A percentile compares a stretch with the other conserved stretches of the same genome.
Conservation (phyloP, 1,140 invertebrate genomes). For the Microplitis mediator region DNA sequence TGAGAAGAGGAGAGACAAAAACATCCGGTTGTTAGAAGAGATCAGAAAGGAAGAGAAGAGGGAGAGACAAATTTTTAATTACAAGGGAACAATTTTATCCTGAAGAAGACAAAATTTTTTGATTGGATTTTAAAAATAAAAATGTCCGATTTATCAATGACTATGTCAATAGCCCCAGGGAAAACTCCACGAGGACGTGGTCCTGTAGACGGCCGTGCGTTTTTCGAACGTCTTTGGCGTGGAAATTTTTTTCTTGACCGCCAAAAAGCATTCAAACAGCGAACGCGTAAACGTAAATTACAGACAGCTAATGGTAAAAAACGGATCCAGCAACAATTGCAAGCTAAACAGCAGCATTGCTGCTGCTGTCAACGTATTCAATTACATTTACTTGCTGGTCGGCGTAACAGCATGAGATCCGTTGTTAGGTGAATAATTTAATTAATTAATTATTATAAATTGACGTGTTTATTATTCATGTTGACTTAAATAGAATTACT, state of each 20-base stretch:
- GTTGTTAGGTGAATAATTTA: conserved; percentile 54
- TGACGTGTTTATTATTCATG: background rate
- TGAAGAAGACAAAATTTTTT: background rate
- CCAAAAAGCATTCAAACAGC: conserved; percentile 47
- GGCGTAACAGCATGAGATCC: conserved; percentile 52
- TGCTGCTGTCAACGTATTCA: conserved; percentile 58
- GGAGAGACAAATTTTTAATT: background rate
- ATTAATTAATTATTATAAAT: background rate
- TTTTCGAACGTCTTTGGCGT: conserved; percentile 56
- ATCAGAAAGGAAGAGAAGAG: background rate
- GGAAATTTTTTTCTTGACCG: conserved; percentile 56
- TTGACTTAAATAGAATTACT: background rate
- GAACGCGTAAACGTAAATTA: conserved; percentile 50
- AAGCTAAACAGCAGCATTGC: conserved; percentile 42
- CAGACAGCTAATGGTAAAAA: conserved; percentile 38
- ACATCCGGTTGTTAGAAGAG: too few relatives aligned
- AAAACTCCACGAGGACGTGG: conserved; percentile 54
- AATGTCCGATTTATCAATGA: conserved; percentile 38
- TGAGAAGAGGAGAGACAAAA: too few relatives aligned
- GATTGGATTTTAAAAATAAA: conserved; percentile 29
- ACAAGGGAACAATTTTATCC: too few relatives aligned
- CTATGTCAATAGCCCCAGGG: conserved; percentile 29
- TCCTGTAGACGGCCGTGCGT: conserved; percentile 55
- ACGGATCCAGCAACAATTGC: background rate
- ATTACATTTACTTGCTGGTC: conserved; percentile 54